These are phyloP conservation scores for Parazoanthus darwini DNA, from an alignment of 92 coral and sea anemone genomes.

Conservation along the genomic window DNA sequence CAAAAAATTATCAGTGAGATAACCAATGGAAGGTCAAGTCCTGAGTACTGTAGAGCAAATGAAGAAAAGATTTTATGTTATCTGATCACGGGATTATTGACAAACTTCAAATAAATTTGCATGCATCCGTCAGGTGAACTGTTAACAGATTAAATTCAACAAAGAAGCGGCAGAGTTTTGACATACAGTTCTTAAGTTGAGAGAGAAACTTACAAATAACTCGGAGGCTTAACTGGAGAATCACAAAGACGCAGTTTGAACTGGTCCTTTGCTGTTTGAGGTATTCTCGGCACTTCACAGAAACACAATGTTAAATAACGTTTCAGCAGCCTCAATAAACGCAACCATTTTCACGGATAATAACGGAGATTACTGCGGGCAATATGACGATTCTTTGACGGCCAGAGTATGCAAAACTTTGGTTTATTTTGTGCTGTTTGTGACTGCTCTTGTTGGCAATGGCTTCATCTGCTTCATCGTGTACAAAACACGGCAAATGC, in stretches of 20 bases:
- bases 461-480: slow-evolving; percentile 20
- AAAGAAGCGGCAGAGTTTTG: not conserved
- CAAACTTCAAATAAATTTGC: slow-evolving; percentile 23
- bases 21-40: not conserved
- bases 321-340: not conserved
- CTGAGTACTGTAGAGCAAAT: not conserved
- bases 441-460: slow-evolving; percentile 17
- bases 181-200: slow-evolving; percentile 20
- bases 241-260: too few relatives aligned
- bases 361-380: not conserved
- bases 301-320: not conserved
- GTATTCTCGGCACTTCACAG: not conserved
- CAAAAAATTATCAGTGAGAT: not conserved
- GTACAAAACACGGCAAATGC: slow-evolving; percentile 27
- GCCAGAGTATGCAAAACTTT: slow-evolving; percentile 32
- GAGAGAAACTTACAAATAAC: not conserved
- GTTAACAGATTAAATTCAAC: slow-evolving; percentile 18
- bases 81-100: not conserved
- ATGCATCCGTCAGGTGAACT: slow-evolving; percentile 25
- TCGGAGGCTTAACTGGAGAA: not conserved
- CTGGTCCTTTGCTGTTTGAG: not conserved
- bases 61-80: not conserved
- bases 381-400: slow-evolving; percentile 5
- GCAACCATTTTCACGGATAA: not conserved
- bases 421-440: slow-evolving; percentile 20